A percentile compares a stretch with the other conserved stretches of the same genome.
Conservation (phyloP, 2,888 invertebrate species). For the Lithophane leautieri region DNA sequence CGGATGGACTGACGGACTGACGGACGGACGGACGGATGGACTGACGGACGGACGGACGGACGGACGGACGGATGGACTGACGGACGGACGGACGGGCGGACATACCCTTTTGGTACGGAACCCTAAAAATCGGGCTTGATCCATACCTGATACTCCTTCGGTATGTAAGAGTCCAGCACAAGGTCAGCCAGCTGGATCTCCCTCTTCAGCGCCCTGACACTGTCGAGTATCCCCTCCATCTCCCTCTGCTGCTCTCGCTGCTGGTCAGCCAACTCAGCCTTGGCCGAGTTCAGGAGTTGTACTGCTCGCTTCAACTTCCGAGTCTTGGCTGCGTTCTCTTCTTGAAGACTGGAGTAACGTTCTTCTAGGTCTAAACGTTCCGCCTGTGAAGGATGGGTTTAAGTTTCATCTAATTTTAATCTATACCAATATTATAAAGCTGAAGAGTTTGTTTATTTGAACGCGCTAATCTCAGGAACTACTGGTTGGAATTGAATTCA, state of each 20-base stretch:
- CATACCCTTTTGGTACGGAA: too few relatives aligned
- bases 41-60: too few relatives aligned
- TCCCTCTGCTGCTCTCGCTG: conserved; percentile 99
- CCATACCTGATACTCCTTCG: conserved; percentile 95
- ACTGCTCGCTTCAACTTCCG: conserved; percentile 97
- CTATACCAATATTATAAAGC: too few relatives aligned
- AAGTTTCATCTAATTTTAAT: too few relatives aligned
- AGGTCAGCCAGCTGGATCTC: conserved; percentile 97
- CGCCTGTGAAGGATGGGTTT: conserved; percentile 90
- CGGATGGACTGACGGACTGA: too few relatives aligned
- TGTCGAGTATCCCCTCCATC: conserved; percentile 98
- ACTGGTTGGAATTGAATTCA: too few relatives aligned
- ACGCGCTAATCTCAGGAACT: too few relatives aligned
- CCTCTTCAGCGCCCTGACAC: conserved; percentile 96
- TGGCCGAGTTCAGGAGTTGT: conserved; percentile 95
- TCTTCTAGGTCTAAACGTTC: conserved; percentile 98
- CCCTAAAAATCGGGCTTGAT: too few relatives aligned
- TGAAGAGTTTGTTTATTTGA: too few relatives aligned
- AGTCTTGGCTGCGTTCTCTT: conserved; percentile 97
- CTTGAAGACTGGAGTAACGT: conserved; percentile 97
- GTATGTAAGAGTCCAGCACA: conserved; percentile 98
- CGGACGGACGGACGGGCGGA: too few relatives aligned
- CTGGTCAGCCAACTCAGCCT: conserved; percentile 95
- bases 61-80: too few relatives aligned
- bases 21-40: too few relatives aligned